Evolutionary conservation across 2,797 vertebrate species (phyloP), one percentile per base, ranked within the genome.

Genomic region (Helicolenus hilgendorfi): DNA sequence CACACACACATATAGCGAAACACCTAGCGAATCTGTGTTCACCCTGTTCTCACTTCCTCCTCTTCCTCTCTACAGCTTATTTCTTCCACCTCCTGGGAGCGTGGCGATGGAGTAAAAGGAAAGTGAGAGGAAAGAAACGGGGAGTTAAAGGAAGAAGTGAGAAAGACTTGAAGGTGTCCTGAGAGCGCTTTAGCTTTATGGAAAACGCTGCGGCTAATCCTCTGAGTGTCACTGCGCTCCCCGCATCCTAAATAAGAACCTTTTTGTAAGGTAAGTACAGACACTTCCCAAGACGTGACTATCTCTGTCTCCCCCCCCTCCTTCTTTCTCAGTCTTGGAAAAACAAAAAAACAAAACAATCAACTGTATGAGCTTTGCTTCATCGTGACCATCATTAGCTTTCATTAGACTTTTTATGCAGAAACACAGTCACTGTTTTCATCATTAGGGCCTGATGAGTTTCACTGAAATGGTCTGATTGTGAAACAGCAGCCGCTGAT

Each of bases 131-230:
- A 55, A 81, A 85, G 78, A 91, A 92, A 91, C 55, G 49, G 49
- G 58, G 81, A 92, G 88, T 86, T 86, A 85, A 88, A 92, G 86
- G 45, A 84, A 75, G 92, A 91, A 92, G 90, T 90, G 93, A 89
- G 88, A 92, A 92, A 83, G 86, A 92, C 83, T 94, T 83, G 88
- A 93, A 93, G 92, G 89, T 93, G 91, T 93, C 94, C 94, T 86
- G 84, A 92, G 95, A 95, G 92, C 26, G 31, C 29, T 81, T 89
- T 81, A 55, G 77, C 87, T 91, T 86, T 81, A 89, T 80, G 83
- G 88, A 89, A 94, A 94, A 88, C 3, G 74, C 85, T 83, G 83
- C 75, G 15, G 91, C 88, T 94, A 96, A 96, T 96, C 95, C 92
- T 93, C 86, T 22, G 86, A 93, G 93, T 90, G 92, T 94, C 89